Conservation (phyloP, 2,888 invertebrate species). For the Aromia moschata region DNA sequence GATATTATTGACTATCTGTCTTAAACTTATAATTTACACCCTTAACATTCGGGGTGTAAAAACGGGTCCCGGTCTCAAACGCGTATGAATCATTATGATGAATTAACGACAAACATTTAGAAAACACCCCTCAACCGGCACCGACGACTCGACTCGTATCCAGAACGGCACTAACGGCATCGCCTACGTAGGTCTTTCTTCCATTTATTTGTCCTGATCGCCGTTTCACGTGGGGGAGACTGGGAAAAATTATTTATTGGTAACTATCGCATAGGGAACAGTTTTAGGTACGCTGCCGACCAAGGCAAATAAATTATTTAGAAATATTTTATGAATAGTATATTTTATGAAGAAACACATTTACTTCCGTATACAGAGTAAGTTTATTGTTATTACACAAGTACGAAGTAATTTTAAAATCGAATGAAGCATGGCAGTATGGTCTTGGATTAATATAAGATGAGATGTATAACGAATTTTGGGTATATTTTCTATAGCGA, state of each 20-base stretch:
- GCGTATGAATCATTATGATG: slow-evolving; percentile 66
- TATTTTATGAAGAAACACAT: too few relatives aligned
- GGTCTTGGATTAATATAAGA: too few relatives aligned
- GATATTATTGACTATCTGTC: slow-evolving; percentile 64
- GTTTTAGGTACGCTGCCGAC: too few relatives aligned
- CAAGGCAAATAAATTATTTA: too few relatives aligned
- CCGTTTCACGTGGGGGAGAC: slow-evolving; percentile 13
- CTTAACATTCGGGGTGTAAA: slow-evolving; percentile 63
- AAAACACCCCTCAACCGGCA: slow-evolving; percentile 61
- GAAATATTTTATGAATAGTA: too few relatives aligned
- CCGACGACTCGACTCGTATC: slow-evolving; percentile 42
- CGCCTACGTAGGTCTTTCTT: slow-evolving; percentile 31
- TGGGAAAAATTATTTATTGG: slow-evolving; percentile 10
- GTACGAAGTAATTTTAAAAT: too few relatives aligned
- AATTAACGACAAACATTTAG: slow-evolving; percentile 65
- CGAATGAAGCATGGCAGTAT: too few relatives aligned
- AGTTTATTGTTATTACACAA: too few relatives aligned
- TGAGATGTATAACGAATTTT: too few relatives aligned
- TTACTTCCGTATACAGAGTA: too few relatives aligned
- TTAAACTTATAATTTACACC: slow-evolving; percentile 65
- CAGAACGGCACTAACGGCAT: slow-evolving; percentile 37
- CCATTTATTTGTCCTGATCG: slow-evolving; percentile 18
- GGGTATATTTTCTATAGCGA: too few relatives aligned
- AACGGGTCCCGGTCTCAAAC: slow-evolving; percentile 63
- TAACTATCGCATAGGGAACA: too few relatives aligned